A percentile compares a stretch with the other conserved stretches of the same genome.
phyloP scores from a whole-genome alignment of 1,140 invertebrate species.

The Melanaphis sacchari region DNA sequence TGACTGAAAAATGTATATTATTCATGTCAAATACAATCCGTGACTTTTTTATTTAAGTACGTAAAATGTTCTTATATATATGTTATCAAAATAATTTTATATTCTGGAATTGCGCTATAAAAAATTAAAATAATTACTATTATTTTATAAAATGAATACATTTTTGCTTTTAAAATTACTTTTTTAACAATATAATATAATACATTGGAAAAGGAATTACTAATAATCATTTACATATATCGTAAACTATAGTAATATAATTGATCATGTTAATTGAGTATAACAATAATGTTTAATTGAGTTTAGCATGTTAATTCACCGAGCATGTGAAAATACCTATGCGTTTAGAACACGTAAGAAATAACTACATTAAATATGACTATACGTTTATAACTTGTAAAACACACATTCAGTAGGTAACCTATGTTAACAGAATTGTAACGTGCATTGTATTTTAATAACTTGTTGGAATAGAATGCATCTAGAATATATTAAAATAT shows the following conservation, averaged over 20 bases:
- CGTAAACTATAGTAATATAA: neutral
- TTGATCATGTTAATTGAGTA: too few relatives aligned
- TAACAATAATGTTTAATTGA: too few relatives aligned
- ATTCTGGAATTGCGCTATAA: neutral
- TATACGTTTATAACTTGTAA: slow-evolving; percentile 28
- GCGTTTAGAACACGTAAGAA: neutral
- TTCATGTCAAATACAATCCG: slow-evolving; percentile 39
- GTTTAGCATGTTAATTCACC: neutral
- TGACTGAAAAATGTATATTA: slow-evolving; percentile 15
- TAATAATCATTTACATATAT: neutral
- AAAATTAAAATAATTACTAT: neutral
- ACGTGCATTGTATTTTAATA: slow-evolving; percentile 46
- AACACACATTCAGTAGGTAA: neutral
- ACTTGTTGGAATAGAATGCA: slow-evolving; percentile 13
- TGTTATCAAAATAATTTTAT: neutral
- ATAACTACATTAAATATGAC: slow-evolving; percentile 11
- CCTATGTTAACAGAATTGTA: neutral
- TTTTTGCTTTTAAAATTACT: neutral
- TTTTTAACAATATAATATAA: neutral
- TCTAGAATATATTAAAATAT: neutral
- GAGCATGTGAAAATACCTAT: neutral
- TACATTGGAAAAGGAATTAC: neutral
- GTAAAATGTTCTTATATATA: neutral
- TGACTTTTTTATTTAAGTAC: slow-evolving; percentile 31
- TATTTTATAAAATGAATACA: slow-evolving; percentile 13